A percentile compares a stretch with the other conserved stretches of the same genome.
Conservation (phyloP, 92 coral and sea anemone species). For the Plumapathes pennacea region DNA sequence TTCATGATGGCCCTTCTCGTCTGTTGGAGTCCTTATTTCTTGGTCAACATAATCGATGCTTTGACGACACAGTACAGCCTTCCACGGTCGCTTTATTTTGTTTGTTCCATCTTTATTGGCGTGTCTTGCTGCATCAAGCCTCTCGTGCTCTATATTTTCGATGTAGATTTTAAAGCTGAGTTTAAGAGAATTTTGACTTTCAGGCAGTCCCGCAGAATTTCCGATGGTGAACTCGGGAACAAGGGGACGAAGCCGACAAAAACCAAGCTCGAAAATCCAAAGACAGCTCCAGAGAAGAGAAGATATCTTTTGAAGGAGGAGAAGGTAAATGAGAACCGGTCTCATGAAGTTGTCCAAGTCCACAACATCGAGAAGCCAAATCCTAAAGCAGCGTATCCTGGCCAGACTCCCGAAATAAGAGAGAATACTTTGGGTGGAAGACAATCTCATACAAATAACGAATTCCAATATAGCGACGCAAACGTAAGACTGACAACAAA, state of each 20-base stretch:
- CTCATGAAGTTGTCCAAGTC: too few species aligned
- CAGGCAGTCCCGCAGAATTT: conserved; percentile 15
- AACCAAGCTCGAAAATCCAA: too few species aligned
- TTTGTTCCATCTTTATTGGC: conserved; percentile 10
- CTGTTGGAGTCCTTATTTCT: conserved; percentile 21
- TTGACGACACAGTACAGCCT: conserved; percentile 10
- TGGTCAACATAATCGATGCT: conserved; percentile 9
- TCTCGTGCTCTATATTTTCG: conserved; percentile 6
- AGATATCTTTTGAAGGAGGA: too few species aligned
- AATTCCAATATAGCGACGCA: too few species aligned
- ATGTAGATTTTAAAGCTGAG: conserved; percentile 14
- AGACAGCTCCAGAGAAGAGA: conserved; percentile 1
- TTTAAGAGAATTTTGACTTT: conserved; percentile 20
- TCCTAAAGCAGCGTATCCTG: too few species aligned
- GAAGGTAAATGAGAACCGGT: too few species aligned
- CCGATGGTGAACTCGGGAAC: not conserved
- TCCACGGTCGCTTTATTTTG: conserved; percentile 40
- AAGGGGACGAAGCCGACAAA: too few species aligned
- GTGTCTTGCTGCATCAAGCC: conserved; percentile 14
- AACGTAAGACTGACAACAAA: too few species aligned
- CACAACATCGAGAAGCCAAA: too few species aligned
- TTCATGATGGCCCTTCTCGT: conserved; percentile 12
- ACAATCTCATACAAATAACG: too few species aligned
- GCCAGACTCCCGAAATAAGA: too few species aligned
- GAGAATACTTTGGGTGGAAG: too few species aligned